Percentiles rank a stretch among this genome's conserved stretches.
Conservation (phyloP, 2,797 vertebrate genomes). For the Lacerta bilineata region DNA sequence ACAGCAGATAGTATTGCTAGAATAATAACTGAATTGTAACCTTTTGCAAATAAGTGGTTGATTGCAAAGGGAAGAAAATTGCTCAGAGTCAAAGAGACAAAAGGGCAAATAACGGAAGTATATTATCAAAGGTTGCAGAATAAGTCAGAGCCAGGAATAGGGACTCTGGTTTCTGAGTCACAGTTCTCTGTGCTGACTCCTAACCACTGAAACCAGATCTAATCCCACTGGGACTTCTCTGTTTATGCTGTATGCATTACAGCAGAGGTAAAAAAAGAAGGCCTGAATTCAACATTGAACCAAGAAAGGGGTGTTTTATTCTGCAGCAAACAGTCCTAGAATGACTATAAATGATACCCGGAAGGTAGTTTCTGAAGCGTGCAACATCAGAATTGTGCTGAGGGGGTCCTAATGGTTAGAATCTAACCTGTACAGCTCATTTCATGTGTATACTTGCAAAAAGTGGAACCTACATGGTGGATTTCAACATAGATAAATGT, state of each 20-base stretch:
- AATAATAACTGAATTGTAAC: slow-evolving; percentile 8
- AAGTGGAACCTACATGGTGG: too few species aligned
- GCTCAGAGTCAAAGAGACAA: slow-evolving; percentile 16
- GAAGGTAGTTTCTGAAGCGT: neutral
- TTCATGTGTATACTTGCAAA: neutral
- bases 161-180: neutral
- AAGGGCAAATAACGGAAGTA: slow-evolving; percentile 17
- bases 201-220: neutral
- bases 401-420: neutral
- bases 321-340: neutral
- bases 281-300: neutral
- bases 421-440: too few species aligned
- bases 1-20: neutral
- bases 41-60: slow-evolving; percentile 13
- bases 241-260: slow-evolving; percentile 10
- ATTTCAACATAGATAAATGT: too few species aligned
- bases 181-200: slow-evolving; percentile 8
- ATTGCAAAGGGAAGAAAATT: slow-evolving; percentile 9
- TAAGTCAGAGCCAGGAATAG: slow-evolving; percentile 19
- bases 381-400: neutral
- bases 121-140: neutral
- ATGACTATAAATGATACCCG: neutral
- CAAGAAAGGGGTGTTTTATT: slow-evolving; percentile 15
- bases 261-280: neutral
- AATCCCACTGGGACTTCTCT: neutral